Percentiles rank a stretch among this genome's conserved stretches.
Conservation (phyloP, 2,797 vertebrate species). For the Notoglanidium macrostoma region DNA sequence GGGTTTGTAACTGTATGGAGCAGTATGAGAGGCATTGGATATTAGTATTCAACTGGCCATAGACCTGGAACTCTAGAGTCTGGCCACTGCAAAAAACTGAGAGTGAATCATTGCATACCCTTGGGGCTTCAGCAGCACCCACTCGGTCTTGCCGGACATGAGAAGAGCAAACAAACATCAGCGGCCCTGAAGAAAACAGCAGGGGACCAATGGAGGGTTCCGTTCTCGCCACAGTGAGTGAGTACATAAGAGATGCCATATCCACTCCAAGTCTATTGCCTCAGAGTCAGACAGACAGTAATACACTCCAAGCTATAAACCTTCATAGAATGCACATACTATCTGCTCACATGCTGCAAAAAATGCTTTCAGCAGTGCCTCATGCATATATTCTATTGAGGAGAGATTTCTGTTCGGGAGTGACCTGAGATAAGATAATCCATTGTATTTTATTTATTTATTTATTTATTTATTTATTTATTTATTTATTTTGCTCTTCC, state of each 20-base stretch:
- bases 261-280: not conserved
- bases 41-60: constrained; percentile 41
- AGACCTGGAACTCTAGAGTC: constrained; percentile 39
- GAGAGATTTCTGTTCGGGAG: constrained; percentile 29
- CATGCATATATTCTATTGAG: constrained; percentile 55
- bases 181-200: constrained; percentile 32
- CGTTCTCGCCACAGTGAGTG: constrained; percentile 16
- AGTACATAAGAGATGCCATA: constrained; percentile 27
- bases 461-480: constrained; percentile 18
- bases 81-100: constrained; percentile 44
- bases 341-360: not conserved
- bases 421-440: constrained; percentile 26
- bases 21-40: constrained; percentile 19
- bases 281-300: constrained; percentile 5
- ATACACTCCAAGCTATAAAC: constrained; percentile 31
- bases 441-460: constrained; percentile 3
- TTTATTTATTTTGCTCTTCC: constrained; percentile 34
- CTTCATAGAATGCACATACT: constrained; percentile 7
- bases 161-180: constrained; percentile 49
- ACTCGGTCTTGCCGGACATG: constrained; percentile 41
- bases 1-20: not conserved
- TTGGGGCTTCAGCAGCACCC: constrained; percentile 41
- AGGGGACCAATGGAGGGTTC: constrained; percentile 22
- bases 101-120: constrained; percentile 49
- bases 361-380: constrained; percentile 31